Evolutionary conservation across 2,888 invertebrate genomes (phyloP).

Genomic region (Polyommatus iphigenia): DNA sequence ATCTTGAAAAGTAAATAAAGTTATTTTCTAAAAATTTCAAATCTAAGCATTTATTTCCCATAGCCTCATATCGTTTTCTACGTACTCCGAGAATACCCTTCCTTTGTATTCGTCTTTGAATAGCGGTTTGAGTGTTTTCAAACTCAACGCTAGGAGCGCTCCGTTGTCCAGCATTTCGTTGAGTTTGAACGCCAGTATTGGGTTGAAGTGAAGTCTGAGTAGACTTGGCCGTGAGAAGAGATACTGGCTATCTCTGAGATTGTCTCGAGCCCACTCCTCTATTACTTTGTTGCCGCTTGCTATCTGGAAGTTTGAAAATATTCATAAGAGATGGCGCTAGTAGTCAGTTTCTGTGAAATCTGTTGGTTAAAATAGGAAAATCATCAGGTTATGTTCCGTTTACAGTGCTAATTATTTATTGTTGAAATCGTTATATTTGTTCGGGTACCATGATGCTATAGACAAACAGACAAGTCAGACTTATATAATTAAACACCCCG

Average conservation of each 20-base stretch:
- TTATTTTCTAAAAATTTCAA: background rate
- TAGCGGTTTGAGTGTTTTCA: conserved; percentile 87
- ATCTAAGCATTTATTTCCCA: conserved; percentile 83
- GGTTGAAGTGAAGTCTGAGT: conserved; percentile 88
- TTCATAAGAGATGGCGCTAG: background rate
- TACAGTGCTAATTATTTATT: no score
- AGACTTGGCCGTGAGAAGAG: conserved; percentile 89
- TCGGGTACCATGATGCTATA: no score
- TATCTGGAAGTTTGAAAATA: conserved; percentile 57
- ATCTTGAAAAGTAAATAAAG: background rate
- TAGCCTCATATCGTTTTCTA: conserved; percentile 91
- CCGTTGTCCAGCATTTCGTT: conserved; percentile 87
- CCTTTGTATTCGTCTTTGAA: conserved; percentile 85
- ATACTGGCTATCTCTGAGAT: conserved; percentile 86
- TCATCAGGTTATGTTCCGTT: no score
- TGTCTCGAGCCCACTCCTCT: conserved; percentile 86
- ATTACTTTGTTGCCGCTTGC: conserved; percentile 89
- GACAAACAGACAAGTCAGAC: no score
- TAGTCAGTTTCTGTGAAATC: background rate
- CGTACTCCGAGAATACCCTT: conserved; percentile 89
- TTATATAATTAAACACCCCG: no score
- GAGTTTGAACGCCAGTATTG: conserved; percentile 83
- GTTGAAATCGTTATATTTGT: no score
- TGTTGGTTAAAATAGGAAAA: no score
- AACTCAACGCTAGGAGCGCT: conserved; percentile 87